These are phyloP conservation scores for Thamnaconus septentrionalis DNA, from an alignment of 2,113 vertebrate species.

Conservation along the genomic window DNA sequence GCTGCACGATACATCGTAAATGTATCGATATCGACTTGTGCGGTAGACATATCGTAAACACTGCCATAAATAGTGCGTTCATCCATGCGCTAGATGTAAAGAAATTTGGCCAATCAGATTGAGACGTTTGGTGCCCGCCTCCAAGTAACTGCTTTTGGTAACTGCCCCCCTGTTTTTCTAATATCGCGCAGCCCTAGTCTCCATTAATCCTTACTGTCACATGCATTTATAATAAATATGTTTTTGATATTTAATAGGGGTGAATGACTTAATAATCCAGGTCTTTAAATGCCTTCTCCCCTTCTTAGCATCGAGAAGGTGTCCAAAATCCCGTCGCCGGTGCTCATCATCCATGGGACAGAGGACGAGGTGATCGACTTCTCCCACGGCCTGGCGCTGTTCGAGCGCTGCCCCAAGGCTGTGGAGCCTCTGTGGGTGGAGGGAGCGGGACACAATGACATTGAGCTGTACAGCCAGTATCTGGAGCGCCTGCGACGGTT, in stretches of 20 bases:
- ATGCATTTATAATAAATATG: neutral
- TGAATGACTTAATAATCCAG: neutral
- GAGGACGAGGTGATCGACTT: conserved; percentile 99
- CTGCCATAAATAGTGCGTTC: too few relatives aligned
- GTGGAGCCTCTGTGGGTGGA: conserved; percentile 99
- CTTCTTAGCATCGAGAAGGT: conserved; percentile 92
- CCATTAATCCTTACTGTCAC: too few relatives aligned
- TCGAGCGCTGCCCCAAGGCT: conserved; percentile 93
- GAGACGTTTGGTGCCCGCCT: too few relatives aligned
- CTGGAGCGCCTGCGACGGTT: conserved; percentile 94
- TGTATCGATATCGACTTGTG: too few relatives aligned
- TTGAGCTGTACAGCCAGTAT: conserved; percentile 97
- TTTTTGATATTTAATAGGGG: neutral
- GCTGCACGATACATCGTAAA: too few relatives aligned
- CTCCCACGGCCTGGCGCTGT: conserved; percentile 94
- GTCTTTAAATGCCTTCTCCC: neutral
- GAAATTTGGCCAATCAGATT: too few relatives aligned
- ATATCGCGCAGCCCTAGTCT: too few relatives aligned
- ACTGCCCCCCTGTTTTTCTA: too few relatives aligned
- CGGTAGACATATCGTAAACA: too few relatives aligned
- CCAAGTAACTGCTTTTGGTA: too few relatives aligned
- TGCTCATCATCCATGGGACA: conserved; percentile 96
- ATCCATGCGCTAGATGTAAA: too few relatives aligned
- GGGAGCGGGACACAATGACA: conserved; percentile 96
- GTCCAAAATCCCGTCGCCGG: conserved; percentile 93